phyloP scores from a whole-genome alignment of 2,888 invertebrate genomes.

The Tipula vernalis region DNA sequence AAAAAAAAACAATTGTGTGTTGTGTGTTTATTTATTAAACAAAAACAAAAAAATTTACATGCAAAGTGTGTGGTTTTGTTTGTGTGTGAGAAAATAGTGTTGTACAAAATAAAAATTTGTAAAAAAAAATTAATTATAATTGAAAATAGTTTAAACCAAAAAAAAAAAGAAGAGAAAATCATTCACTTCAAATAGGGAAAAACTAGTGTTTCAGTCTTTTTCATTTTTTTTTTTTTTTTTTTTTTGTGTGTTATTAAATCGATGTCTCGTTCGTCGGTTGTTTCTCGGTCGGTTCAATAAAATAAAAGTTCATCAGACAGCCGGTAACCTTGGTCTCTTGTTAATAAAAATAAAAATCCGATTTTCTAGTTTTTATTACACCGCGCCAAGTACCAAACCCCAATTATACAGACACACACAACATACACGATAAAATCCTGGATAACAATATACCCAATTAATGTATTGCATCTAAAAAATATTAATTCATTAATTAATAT shows the following conservation, averaged over 20 bases:
- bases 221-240: background rate
- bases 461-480: background rate
- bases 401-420: background rate
- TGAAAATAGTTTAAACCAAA: background rate
- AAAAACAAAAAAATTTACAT: background rate
- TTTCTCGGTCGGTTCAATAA: constrained; percentile 9
- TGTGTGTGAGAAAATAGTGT: background rate
- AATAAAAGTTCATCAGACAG: constrained; percentile 10
- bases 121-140: background rate
- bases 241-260: background rate
- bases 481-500: background rate
- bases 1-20: background rate
- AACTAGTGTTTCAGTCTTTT: background rate
- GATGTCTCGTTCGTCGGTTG: constrained; percentile 8
- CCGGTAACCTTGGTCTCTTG: constrained; percentile 9
- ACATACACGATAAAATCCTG: background rate
- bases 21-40: background rate
- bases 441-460: background rate
- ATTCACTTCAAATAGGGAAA: background rate
- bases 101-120: background rate
- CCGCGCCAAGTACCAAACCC: background rate
- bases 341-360: background rate
- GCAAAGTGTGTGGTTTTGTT: background rate
- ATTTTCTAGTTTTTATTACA: background rate
- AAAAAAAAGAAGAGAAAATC: background rate